These are phyloP conservation scores for Pongo abelii DNA, from an alignment of 2,113 vertebrate species.

Conservation along the genomic window DNA sequence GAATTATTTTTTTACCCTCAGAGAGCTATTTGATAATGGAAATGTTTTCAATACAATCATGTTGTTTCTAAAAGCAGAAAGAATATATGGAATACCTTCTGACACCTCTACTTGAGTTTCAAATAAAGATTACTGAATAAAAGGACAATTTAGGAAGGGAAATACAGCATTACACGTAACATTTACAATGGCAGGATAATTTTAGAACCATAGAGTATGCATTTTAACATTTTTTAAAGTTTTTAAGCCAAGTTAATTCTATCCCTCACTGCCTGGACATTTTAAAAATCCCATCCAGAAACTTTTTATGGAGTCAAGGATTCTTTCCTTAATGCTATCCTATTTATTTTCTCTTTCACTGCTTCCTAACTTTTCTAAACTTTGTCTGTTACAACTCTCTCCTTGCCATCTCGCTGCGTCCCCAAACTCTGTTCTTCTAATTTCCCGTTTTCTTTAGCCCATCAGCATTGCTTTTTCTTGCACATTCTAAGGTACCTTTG, in stretches of 20 bases:
- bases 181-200: not conserved
- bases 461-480: not conserved
- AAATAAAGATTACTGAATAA: not conserved
- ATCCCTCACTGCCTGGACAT: not conserved
- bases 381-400: not conserved
- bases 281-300: not conserved
- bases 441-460: not conserved
- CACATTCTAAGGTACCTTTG: not conserved
- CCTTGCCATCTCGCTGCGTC: not conserved
- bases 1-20: slow-evolving; percentile 1
- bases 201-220: not conserved
- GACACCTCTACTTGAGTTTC: not conserved
- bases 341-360: not conserved
- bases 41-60: not conserved
- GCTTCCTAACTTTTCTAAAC: not conserved
- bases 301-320: not conserved
- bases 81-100: not conserved
- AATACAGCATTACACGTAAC: not conserved
- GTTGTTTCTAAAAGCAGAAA: not conserved
- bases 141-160: not conserved
- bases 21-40: not conserved
- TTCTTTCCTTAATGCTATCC: not conserved
- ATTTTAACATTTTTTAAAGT: slow-evolving; percentile 5
- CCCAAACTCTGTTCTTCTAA: not conserved
- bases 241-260: not conserved